Conservation (phyloP, 2,888 invertebrate genomes). For the Parnassius mnemosyne region DNA sequence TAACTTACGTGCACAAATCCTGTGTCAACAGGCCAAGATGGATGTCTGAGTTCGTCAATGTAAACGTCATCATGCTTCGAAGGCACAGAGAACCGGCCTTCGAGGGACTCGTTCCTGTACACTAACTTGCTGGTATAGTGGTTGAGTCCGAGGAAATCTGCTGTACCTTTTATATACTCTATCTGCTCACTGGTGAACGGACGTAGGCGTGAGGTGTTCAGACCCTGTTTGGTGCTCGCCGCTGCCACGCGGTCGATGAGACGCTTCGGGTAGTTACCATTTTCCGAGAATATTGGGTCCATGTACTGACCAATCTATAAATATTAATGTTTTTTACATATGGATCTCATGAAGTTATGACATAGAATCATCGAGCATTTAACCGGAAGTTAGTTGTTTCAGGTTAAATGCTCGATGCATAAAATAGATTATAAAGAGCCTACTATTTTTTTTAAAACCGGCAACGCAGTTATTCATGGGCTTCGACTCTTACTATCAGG, state of each 20-base stretch:
- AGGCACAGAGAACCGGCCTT: background rate
- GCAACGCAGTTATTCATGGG: no score
- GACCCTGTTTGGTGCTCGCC: conserved; percentile 34
- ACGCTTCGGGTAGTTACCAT: conserved; percentile 36
- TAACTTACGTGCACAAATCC: conserved; percentile 5
- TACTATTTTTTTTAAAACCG: no score
- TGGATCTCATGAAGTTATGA: no score
- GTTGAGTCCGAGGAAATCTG: conserved; percentile 37
- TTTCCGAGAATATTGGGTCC: conserved; percentile 34
- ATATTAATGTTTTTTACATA: no score
- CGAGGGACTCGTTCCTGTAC: conserved; percentile 13
- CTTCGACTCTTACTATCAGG: no score
- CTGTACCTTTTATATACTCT: conserved; percentile 33
- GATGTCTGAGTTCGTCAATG: background rate
- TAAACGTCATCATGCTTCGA: conserved; percentile 1
- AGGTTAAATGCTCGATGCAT: no score
- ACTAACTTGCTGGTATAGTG: conserved; percentile 19
- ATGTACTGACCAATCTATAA: conserved; percentile 32
- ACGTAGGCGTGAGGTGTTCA: conserved; percentile 33
- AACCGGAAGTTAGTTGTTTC: no score
- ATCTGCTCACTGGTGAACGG: conserved; percentile 35
- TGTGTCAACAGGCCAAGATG: conserved; percentile 3
- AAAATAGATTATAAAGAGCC: no score
- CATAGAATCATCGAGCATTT: no score
- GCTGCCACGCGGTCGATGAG: conserved; percentile 33